A percentile compares a stretch with the other conserved stretches of the same genome.
Conservation (phyloP, 2,888 invertebrate species). For the Crematogaster levior region DNA sequence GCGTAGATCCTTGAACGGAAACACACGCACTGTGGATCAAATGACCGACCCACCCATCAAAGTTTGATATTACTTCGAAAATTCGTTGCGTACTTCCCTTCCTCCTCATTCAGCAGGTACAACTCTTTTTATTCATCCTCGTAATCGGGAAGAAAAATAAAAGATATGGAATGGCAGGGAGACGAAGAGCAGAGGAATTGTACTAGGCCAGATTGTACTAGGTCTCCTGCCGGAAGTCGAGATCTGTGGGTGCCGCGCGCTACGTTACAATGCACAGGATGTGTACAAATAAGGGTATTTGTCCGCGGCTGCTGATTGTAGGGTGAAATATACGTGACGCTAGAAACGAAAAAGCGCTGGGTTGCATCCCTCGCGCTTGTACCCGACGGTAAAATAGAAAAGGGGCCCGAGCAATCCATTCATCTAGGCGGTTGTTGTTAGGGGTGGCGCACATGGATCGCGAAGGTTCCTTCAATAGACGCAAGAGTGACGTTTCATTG, state of each 20-base stretch:
- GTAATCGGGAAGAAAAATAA: constrained; percentile 50
- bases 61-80: constrained; percentile 22
- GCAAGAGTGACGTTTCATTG: constrained; percentile 81
- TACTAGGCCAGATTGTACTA: not conserved
- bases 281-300: constrained; percentile 86
- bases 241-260: constrained; percentile 69
- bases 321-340: constrained; percentile 82
- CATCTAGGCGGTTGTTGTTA: constrained; percentile 76
- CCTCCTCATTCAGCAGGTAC: constrained; percentile 63
- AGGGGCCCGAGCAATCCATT: constrained; percentile 75
- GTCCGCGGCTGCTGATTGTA: constrained; percentile 82
- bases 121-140: constrained; percentile 55
- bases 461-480: constrained; percentile 69
- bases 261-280: constrained; percentile 84
- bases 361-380: constrained; percentile 68
- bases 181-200: constrained; percentile 22
- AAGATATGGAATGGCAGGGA: constrained; percentile 49
- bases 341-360: constrained; percentile 73
- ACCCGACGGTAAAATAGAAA: constrained; percentile 69
- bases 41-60: constrained; percentile 4
- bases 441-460: constrained; percentile 75
- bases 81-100: not conserved
- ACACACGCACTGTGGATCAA: not conserved
- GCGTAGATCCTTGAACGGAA: constrained; percentile 19
- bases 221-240: constrained; percentile 71